These are phyloP conservation scores for Folsomia candida DNA, from an alignment of 2,888 invertebrate genomes.

Conservation along the genomic window DNA sequence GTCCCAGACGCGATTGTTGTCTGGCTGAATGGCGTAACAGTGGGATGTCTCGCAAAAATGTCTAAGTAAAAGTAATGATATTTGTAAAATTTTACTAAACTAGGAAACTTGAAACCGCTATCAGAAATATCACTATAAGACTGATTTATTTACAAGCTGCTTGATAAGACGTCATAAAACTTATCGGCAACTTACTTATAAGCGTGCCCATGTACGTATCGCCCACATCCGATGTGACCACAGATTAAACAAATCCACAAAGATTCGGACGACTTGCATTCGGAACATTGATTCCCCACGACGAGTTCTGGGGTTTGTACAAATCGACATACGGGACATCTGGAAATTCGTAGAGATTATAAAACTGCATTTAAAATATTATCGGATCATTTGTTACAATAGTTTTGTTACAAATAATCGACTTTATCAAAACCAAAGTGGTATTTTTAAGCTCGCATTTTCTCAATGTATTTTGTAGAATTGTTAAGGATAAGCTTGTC, in stretches of 20 bases:
- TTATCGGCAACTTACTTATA: conserved; percentile 59
- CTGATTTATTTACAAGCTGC: no score
- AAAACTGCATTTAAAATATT: no score
- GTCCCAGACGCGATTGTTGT: conserved; percentile 97
- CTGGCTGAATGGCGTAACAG: conserved; percentile 94
- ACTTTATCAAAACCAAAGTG: no score
- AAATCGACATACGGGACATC: conserved; percentile 95
- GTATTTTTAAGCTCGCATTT: no score
- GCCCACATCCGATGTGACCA: conserved; percentile 96
- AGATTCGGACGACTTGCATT: conserved; percentile 70
- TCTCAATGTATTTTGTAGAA: no score
- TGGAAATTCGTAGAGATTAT: no score
- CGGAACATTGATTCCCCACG: conserved; percentile 67
- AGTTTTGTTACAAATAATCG: no score
- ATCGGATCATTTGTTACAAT: no score
- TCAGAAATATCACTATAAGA: neutral
- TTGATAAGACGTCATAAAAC: neutral
- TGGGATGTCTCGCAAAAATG: conserved; percentile 95
- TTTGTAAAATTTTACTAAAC: no score
- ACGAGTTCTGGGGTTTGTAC: conserved; percentile 78
- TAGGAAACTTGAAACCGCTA: no score
- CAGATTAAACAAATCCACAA: conserved; percentile 99
- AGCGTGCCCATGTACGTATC: conserved; percentile 87
- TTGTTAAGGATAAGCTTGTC: no score
- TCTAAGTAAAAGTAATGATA: conserved; percentile 55